Evolutionary conservation across 2,888 invertebrate species (phyloP), one percentile per base, ranked within the genome.

Genomic region (Ormyrus rosae): DNA sequence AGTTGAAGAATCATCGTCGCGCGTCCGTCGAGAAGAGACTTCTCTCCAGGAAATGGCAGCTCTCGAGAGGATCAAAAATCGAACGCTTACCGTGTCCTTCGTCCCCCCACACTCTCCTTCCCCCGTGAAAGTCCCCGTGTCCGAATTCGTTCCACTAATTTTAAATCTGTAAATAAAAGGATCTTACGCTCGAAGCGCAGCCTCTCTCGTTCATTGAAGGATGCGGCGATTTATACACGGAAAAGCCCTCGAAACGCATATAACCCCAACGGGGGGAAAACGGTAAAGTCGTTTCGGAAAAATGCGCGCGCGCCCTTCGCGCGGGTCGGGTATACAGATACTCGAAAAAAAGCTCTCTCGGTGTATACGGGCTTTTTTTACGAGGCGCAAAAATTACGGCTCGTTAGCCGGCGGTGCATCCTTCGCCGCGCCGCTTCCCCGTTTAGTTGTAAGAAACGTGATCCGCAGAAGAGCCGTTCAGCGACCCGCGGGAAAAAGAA

Each of bases 321-420:
- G 1, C 46, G n/a, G 6, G n/a, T 1, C 46, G 48, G 3, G 19
- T 11, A 48, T 56, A 10, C 10, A 11, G 5, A 19, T 9, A 11
- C n/a, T 48, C 11, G 19, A 46, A 60, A 60, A 73, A 73, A 56
- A 6, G 50, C 34, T 34, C 34, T 34, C 34, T 34, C 34, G 34
- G 34, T 48, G 6, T 7, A 5, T 10, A 51, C 68, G 19, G 34
- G 13, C 45, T 64, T 79, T 69, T 34, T 78, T 78, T 68, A 73
- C 61, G 78, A 78, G 63, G 78, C 73, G 78, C 61, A 73, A 73
- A 79, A 73, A 79, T 79, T 78, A 60, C 65, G 63, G 78, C 68
- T 61, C 63, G 50, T 63, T 69, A 65, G 73, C 34, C 60, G 71
- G 67, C 55, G 61, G 61, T 68, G 60, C 71, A 72, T 78, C 34